Base-by-base conservation (phyloP, 2,113 vertebrate species). In the Crotalus tigris region DNA sequence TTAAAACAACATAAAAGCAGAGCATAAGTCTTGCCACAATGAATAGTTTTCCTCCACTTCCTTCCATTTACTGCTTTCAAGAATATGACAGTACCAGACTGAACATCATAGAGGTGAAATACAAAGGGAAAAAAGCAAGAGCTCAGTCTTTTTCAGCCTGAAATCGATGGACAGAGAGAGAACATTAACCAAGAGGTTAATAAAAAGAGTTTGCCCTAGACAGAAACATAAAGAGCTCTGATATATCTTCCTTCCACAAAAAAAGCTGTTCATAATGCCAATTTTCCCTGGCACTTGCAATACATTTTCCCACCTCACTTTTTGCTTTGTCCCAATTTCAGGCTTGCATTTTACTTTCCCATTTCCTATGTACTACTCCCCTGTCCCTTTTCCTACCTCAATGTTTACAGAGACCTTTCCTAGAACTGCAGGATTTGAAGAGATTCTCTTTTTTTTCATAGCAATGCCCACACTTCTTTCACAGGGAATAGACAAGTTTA, bases 301-400 rank as follows among this genome's bases (percentile, higher is more conserved):
- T 53, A 92, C 55, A 89, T 94, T 94, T 94, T 91, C 94, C 96
- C 97, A 96, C 95, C 95, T 96, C 95, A 95, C 94, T 97, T 97
- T 97, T 95, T 94, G 95, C 95, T 93, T 96, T 96, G 93, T 95
- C 97, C 95, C 96, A 95, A 94, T 96, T 98, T 97, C 97, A 97
- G 97, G 98, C 97, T 98, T 97, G 97, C 97, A 97, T 98, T 98
- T 97, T 98, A 98, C 97, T 97, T 98, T 97, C 97, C 97, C 97
- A 97, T 98, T 97, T 97, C 95, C 94, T 97, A 94, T 94, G 92
- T 95, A 15, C 93, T 97, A 96, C 97, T 96, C 97, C 97, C 97
- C 92, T 96, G 97, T 96, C 97, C 96, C 97, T 96, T 96, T 97
- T 97, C 97, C 95, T 94, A 94, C 96, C 55, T 91, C 93, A 94